Evolutionary conservation across 2,113 vertebrate species (phyloP).

Genomic region (Seriola aureovittata): DNA sequence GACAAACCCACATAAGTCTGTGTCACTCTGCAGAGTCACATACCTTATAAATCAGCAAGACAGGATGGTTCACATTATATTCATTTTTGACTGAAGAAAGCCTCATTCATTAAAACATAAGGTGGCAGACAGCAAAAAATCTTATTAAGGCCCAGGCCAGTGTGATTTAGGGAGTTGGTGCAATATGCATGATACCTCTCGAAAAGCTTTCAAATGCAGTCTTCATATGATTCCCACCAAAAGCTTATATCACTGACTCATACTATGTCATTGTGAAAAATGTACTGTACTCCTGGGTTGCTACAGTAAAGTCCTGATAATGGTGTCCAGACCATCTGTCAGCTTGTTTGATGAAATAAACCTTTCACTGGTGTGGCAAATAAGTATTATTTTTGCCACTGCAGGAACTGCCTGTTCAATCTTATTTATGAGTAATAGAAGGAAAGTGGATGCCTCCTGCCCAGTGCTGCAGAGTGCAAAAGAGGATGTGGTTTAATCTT

Average conservation of each 20-base stretch:
- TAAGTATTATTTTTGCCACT: slow-evolving; percentile 59
- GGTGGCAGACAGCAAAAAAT: neutral
- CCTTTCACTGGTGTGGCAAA: slow-evolving; percentile 48
- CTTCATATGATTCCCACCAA: slow-evolving; percentile 25
- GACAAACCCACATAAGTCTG: slow-evolving; percentile 24
- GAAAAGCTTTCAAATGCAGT: slow-evolving; percentile 33
- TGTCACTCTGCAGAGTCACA: slow-evolving; percentile 34
- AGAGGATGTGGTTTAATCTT: slow-evolving; percentile 77
- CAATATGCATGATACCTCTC: slow-evolving; percentile 12
- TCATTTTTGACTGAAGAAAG: neutral
- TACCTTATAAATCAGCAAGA: slow-evolving; percentile 28
- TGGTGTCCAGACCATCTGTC: slow-evolving; percentile 49
- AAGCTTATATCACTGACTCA: slow-evolving; percentile 12
- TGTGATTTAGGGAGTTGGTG: neutral
- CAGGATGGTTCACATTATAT: slow-evolving; percentile 6
- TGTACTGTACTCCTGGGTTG: slow-evolving; percentile 9
- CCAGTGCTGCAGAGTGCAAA: slow-evolving; percentile 48
- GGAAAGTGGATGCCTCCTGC: slow-evolving; percentile 68
- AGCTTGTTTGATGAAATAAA: slow-evolving; percentile 54
- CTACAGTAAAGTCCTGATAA: slow-evolving; percentile 33
- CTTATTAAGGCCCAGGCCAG: neutral
- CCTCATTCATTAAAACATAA: slow-evolving; percentile 13
- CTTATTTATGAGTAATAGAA: slow-evolving; percentile 71
- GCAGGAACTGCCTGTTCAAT: slow-evolving; percentile 65
- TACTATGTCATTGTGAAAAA: slow-evolving; percentile 8